phyloP scores from a whole-genome alignment of 1,140 invertebrate species.

The Chelonus insularis region DNA sequence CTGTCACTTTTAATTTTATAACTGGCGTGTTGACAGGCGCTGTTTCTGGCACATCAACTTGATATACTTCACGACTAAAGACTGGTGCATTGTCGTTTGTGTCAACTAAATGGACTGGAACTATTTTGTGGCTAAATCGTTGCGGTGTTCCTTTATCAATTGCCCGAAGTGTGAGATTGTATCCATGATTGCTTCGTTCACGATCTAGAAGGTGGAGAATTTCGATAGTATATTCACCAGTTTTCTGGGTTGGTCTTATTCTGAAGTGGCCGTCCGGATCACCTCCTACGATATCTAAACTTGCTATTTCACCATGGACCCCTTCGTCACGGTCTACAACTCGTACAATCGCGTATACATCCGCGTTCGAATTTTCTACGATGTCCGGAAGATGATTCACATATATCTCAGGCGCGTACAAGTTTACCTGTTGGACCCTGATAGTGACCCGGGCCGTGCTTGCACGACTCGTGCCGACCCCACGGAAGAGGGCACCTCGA shows the following conservation, averaged over 20 bases:
- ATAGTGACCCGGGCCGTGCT: conserved; percentile 77
- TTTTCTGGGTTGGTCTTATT: conserved; percentile 63
- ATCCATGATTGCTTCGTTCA: conserved; percentile 74
- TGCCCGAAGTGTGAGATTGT: conserved; percentile 85
- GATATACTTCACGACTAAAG: conserved; percentile 86
- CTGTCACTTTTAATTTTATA: conserved; percentile 81
- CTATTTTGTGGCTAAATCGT: conserved; percentile 71
- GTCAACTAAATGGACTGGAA: conserved; percentile 78
- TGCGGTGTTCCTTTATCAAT: conserved; percentile 82
- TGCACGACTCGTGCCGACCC: conserved; percentile 64
- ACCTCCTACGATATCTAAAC: conserved; percentile 84
- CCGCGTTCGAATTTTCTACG: conserved; percentile 79
- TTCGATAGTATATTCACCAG: conserved; percentile 75
- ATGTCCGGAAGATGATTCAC: conserved; percentile 79
- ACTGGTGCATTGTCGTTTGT: conserved; percentile 84
- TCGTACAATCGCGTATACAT: conserved; percentile 88
- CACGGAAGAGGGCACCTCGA: conserved; percentile 70
- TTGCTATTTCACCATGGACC: conserved; percentile 78
- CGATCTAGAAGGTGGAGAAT: conserved; percentile 77
- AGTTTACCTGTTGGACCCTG: conserved; percentile 82
- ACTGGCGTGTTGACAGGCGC: conserved; percentile 87
- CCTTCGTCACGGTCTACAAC: conserved; percentile 83
- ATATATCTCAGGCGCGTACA: conserved; percentile 81
- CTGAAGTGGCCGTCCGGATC: conserved; percentile 87
- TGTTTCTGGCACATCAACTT: conserved; percentile 84